A percentile compares a stretch with the other conserved stretches of the same genome.
Evolutionary conservation across 2,113 vertebrate species (phyloP).

Genomic region (Chloropsis hardwickii): DNA sequence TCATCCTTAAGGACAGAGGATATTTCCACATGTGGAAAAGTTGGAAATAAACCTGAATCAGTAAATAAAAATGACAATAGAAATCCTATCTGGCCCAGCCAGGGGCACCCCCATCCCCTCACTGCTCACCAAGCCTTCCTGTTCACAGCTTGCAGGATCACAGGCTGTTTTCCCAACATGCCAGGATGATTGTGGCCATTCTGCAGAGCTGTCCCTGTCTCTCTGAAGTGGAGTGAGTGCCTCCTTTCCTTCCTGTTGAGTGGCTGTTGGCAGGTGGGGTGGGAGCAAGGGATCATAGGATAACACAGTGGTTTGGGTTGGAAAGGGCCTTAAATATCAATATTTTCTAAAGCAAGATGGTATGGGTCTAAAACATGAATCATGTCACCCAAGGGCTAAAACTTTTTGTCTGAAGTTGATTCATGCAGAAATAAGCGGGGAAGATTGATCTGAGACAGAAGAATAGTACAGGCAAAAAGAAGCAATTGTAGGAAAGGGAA

Average conservation of each 20-base stretch:
- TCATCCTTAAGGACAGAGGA: background rate
- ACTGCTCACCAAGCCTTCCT: background rate
- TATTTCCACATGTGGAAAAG: background rate
- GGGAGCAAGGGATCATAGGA: background rate
- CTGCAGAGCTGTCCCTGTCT: conserved; percentile 51
- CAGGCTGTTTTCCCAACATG: background rate
- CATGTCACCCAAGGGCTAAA: background rate
- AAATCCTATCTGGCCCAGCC: background rate
- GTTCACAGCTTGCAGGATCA: conserved; percentile 58
- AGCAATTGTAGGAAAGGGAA: background rate
- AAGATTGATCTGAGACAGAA: background rate
- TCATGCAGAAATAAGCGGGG: background rate
- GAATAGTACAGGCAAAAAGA: background rate
- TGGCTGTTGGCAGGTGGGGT: accelerated
- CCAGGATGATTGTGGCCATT: background rate
- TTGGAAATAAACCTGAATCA: background rate
- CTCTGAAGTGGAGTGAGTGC: conserved; percentile 73
- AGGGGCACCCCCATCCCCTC: background rate
- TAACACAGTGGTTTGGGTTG: background rate
- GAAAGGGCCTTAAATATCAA: background rate
- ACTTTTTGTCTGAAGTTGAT: background rate
- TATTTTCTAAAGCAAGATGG: background rate
- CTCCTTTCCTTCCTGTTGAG: background rate
- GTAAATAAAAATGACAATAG: background rate
- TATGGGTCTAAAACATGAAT: background rate